Conservation (phyloP, 2,113 vertebrate genomes). For the Ceyx melanurus region DNA sequence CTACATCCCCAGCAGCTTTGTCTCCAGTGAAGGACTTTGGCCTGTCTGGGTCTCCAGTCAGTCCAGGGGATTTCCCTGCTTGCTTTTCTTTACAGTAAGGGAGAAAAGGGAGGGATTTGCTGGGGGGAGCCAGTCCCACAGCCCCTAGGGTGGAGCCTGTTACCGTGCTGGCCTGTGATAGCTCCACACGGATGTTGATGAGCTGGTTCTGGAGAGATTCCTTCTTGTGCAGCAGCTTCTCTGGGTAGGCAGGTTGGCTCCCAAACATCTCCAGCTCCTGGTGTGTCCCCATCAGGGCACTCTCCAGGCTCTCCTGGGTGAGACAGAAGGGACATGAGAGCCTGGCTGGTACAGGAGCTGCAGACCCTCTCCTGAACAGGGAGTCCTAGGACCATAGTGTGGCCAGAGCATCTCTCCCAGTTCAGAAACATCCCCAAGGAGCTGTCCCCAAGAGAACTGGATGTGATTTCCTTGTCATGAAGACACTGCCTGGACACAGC, state of each 20-base stretch:
- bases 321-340: neutral
- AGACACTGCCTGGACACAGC: neutral
- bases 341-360: neutral
- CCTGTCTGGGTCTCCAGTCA: neutral
- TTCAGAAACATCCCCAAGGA: rapidly evolving
- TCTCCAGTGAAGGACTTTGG: neutral
- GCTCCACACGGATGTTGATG: slow-evolving; percentile 92
- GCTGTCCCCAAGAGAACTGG: neutral
- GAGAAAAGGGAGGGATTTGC: neutral
- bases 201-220: slow-evolving; percentile 94
- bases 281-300: slow-evolving; percentile 91
- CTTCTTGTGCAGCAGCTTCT: slow-evolving; percentile 91
- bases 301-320: slow-evolving; percentile 89
- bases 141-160: neutral
- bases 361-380: neutral
- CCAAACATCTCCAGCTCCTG: slow-evolving; percentile 94
- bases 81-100: neutral
- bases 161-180: slow-evolving; percentile 94
- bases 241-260: slow-evolving; percentile 82
- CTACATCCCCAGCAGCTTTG: neutral
- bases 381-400: rapidly evolving
- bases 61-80: neutral
- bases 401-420: neutral
- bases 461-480: rapidly evolving
- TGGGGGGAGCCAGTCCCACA: too few relatives aligned